A percentile compares a stretch with the other conserved stretches of the same genome.
These are phyloP conservation scores for Antheraea mylitta DNA, from an alignment of 1,140 invertebrate genomes.

Conservation along the genomic window DNA sequence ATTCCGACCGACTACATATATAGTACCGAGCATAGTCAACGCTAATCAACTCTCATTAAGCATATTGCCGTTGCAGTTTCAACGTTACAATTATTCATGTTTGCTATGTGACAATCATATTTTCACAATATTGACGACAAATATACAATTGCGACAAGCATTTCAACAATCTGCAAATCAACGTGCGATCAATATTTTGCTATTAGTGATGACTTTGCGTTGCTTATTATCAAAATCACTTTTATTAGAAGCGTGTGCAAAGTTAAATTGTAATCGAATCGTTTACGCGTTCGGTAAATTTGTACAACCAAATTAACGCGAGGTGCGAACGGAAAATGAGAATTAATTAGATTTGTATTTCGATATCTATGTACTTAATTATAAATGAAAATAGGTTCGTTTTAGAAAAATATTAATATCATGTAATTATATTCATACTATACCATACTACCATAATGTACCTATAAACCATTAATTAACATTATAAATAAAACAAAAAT, in stretches of 20 bases:
- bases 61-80: slow-evolving; percentile 54
- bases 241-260: slow-evolving; percentile 37
- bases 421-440: no score
- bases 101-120: slow-evolving; percentile 42
- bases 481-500: no score
- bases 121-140: slow-evolving; percentile 25
- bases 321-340: slow-evolving; percentile 53
- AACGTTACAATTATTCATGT: slow-evolving; percentile 56
- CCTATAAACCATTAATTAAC: no score
- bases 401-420: no score
- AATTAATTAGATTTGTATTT: slow-evolving; percentile 46
- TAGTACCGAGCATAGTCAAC: slow-evolving; percentile 26
- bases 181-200: background rate
- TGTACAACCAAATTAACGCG: slow-evolving; percentile 61
- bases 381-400: background rate
- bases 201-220: slow-evolving; percentile 23
- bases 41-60: slow-evolving; percentile 64
- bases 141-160: slow-evolving; percentile 10
- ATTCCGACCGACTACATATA: slow-evolving; percentile 27
- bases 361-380: slow-evolving; percentile 12
- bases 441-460: no score
- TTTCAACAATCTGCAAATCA: slow-evolving; percentile 10
- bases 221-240: slow-evolving; percentile 28
- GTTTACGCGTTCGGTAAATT: slow-evolving; percentile 50
- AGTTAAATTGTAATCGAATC: slow-evolving; percentile 56